These are phyloP conservation scores for Acronicta psi DNA, from an alignment of 2,888 invertebrate species.

Conservation along the genomic window DNA sequence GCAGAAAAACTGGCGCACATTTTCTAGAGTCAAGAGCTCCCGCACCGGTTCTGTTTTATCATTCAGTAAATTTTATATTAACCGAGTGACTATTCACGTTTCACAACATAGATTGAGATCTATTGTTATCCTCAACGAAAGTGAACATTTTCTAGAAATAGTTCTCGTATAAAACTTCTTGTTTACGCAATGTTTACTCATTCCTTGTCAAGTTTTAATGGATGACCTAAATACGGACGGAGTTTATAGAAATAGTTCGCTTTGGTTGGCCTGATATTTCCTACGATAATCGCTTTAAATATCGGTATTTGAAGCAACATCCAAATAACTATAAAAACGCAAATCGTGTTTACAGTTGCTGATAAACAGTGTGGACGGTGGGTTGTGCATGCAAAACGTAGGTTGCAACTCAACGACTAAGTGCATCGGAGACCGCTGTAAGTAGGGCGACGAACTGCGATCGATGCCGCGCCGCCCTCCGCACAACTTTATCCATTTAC, in stretches of 20 bases:
- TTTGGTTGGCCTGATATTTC: background rate
- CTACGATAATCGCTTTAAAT: background rate
- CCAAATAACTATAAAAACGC: constrained; percentile 32
- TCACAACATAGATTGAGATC: constrained; percentile 37
- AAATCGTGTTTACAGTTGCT: constrained; percentile 44
- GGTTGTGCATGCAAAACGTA: constrained; percentile 67
- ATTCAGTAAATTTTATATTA: constrained; percentile 69
- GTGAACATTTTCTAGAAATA: constrained; percentile 47
- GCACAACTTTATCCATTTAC: constrained; percentile 87
- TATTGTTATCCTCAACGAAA: constrained; percentile 49
- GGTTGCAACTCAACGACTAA: constrained; percentile 76
- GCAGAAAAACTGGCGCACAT: constrained; percentile 74
- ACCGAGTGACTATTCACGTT: constrained; percentile 49
- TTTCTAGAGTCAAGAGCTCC: constrained; percentile 68
- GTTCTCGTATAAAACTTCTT: constrained; percentile 40
- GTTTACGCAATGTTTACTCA: constrained; percentile 49
- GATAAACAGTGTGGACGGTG: constrained; percentile 42
- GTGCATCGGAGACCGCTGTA: constrained; percentile 83
- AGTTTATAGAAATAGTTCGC: constrained; percentile 31
- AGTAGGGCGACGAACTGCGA: constrained; percentile 89
- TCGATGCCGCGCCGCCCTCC: constrained; percentile 84
- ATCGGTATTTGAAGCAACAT: constrained; percentile 3
- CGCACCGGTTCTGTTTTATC: constrained; percentile 65
- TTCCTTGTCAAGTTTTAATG: constrained; percentile 41
- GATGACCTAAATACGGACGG: constrained; percentile 43